Evolutionary conservation across 92 coral and sea anemone genomes (phyloP).

Genomic region (Epizoanthus fatuus): DNA sequence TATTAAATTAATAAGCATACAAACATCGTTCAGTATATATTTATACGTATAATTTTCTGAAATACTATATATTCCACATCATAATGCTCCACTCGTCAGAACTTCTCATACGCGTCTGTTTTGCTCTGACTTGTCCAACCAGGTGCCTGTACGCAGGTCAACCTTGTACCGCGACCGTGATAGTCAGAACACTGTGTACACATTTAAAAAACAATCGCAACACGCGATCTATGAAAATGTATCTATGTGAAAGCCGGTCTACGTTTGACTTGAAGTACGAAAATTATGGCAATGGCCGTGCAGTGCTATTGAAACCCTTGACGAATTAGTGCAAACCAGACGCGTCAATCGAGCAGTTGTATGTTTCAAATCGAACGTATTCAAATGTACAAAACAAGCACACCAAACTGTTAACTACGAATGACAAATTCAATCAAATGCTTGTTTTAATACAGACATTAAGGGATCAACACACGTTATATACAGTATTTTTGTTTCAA

Average conservation of each 20-base stretch:
- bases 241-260: no score
- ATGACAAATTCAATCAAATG: not conserved
- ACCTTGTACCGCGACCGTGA: no score
- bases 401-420: not conserved
- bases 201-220: not conserved
- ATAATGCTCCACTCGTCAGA: no score
- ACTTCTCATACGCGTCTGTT: not conserved
- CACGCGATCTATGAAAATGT: constrained; percentile 1
- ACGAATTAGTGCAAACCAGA: not conserved
- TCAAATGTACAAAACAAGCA: not conserved
- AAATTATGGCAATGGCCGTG: no score
- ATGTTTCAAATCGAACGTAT: not conserved
- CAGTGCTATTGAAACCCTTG: not conserved
- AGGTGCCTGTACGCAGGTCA: no score
- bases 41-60: no score
- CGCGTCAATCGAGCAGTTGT: not conserved
- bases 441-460: constrained; percentile 3
- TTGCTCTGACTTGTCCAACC: not conserved
- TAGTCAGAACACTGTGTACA: not conserved
- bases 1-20: no score
- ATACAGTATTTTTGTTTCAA: not conserved
- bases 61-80: no score
- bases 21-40: no score
- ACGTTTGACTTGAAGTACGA: no score
- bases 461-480: not conserved